A percentile compares a stretch with the other conserved stretches of the same genome.
Evolutionary conservation across 2,113 vertebrate species (phyloP).

Genomic region (Camelus bactrianus): DNA sequence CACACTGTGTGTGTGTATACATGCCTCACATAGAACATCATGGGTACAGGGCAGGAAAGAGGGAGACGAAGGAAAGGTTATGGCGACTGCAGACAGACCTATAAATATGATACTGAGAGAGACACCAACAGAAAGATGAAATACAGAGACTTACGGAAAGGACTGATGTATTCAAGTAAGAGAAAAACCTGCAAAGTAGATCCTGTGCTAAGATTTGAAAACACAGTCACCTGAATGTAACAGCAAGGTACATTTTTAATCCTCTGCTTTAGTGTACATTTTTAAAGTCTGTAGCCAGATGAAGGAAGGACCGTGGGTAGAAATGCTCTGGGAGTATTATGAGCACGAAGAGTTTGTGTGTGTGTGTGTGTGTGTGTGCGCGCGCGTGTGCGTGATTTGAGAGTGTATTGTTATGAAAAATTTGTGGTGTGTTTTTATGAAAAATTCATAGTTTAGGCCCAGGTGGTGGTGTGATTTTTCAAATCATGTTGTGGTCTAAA

Average conservation of each 20-base stretch:
- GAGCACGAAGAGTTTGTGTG: background rate
- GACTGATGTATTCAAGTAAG: background rate
- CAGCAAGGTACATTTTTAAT: background rate
- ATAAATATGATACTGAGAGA: background rate
- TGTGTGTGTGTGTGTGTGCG: background rate
- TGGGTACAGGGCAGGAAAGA: background rate
- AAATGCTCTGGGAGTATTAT: background rate
- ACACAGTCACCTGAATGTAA: background rate
- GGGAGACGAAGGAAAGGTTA: background rate
- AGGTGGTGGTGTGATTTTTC: background rate
- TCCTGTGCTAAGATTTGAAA: background rate
- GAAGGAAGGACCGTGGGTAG: background rate
- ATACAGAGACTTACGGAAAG: background rate
- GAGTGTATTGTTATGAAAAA: background rate
- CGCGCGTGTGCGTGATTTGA: background rate
- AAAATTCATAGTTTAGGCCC: background rate
- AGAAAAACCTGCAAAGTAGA: background rate
- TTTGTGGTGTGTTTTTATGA: background rate
- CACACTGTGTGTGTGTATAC: fast-evolving
- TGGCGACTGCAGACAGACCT: background rate
- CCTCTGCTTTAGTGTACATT: background rate
- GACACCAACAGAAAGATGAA: background rate
- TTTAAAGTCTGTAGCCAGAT: background rate
- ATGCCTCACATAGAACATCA: background rate
- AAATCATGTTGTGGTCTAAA: background rate